Evolutionary conservation across 2,797 vertebrate species (phyloP).

Genomic region (Etheostoma nigrum): DNA sequence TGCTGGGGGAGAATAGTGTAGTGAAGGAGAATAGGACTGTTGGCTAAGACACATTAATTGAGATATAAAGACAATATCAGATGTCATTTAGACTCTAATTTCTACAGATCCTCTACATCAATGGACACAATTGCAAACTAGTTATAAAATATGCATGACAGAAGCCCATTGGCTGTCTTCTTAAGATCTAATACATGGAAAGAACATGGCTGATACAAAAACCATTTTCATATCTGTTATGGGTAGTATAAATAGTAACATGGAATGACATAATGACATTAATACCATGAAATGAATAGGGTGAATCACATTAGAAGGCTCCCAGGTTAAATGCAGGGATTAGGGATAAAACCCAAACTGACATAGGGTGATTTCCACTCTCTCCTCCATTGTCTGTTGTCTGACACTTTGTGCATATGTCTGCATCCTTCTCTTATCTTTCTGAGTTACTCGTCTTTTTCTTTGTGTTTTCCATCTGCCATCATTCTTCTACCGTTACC

Average conservation of each 20-base stretch:
- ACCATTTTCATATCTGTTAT: constrained; percentile 35
- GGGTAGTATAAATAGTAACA: constrained; percentile 45
- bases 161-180: constrained; percentile 23
- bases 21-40: constrained; percentile 11
- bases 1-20: constrained; percentile 37
- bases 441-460: constrained; percentile 21
- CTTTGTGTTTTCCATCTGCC: constrained; percentile 16
- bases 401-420: constrained; percentile 28
- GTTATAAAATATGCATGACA: constrained; percentile 39
- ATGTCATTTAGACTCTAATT: constrained; percentile 62
- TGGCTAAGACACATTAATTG: constrained; percentile 54
- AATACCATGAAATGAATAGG: constrained; percentile 44
- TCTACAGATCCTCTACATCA: constrained; percentile 52
- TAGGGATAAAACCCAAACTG: constrained; percentile 81
- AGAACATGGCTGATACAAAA: constrained; percentile 36
- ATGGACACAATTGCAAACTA: constrained; percentile 51
- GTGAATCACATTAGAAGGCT: constrained; percentile 52
- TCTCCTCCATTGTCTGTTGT: constrained; percentile 29
- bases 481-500: constrained; percentile 48
- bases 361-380: constrained; percentile 35
- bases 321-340: constrained; percentile 74
- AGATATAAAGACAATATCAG: constrained; percentile 59
- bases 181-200: constrained; percentile 19
- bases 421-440: constrained; percentile 35
- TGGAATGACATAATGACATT: constrained; percentile 38